These are phyloP conservation scores for Scytalopus superciliaris DNA, from an alignment of 2,113 vertebrate species.

Conservation along the genomic window DNA sequence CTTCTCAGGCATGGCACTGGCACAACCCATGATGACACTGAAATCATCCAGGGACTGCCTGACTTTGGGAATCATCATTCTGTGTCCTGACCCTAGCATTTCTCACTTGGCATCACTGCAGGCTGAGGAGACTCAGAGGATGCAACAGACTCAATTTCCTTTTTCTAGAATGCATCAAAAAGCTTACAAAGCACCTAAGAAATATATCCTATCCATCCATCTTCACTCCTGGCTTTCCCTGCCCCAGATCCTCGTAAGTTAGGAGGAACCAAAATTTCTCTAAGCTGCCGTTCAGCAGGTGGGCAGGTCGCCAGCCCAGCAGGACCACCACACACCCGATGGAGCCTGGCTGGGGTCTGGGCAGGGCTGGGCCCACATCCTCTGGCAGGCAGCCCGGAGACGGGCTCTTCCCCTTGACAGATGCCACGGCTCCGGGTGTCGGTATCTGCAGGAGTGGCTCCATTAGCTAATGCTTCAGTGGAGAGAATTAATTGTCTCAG, in stretches of 20 bases:
- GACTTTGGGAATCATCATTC: neutral
- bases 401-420: neutral
- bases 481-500: conserved; percentile 61
- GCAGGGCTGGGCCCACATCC: neutral
- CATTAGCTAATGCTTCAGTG: conserved; percentile 19
- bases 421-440: neutral
- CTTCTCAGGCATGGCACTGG: neutral
- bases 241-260: accelerated
- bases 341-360: neutral
- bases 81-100: neutral
- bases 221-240: neutral
- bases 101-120: neutral
- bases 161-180: neutral
- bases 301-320: neutral
- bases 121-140: neutral
- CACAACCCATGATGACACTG: neutral
- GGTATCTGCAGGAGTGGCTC: neutral
- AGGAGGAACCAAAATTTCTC: neutral
- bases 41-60: neutral
- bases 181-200: neutral
- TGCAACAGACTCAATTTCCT: neutral
- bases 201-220: neutral
- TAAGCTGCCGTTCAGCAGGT: accelerated
- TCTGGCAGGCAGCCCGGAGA: neutral
- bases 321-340: accelerated